Conservation (phyloP, 2,888 invertebrate genomes). For the Eupithecia pulchellata region DNA sequence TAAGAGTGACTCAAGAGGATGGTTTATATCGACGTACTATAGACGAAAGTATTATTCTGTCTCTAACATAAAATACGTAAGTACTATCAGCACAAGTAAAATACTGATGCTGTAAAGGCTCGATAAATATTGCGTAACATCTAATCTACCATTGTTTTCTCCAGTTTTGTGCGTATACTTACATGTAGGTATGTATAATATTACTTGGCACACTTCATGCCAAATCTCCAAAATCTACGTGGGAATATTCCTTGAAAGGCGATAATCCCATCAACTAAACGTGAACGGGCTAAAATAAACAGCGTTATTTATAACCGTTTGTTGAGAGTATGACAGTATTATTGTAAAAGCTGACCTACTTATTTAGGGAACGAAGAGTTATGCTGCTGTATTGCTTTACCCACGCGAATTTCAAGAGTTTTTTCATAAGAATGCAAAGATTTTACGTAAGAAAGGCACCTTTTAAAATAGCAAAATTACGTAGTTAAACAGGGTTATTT, state of each 20-base stretch:
- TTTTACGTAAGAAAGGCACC: too few relatives aligned
- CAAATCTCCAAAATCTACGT: slow-evolving; percentile 8
- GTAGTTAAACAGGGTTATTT: too few relatives aligned
- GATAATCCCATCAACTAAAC: slow-evolving; percentile 33
- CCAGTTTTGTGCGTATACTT: too few relatives aligned
- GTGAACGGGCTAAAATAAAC: slow-evolving; percentile 53
- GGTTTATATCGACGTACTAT: too few relatives aligned
- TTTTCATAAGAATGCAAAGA: background rate
- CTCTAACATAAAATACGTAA: too few relatives aligned
- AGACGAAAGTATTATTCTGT: too few relatives aligned
- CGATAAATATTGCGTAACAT: background rate
- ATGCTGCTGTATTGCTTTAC: background rate
- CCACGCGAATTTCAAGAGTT: background rate
- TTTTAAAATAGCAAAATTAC: background rate
- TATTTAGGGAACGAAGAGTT: background rate
- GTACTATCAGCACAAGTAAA: too few relatives aligned
- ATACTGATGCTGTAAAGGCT: background rate
- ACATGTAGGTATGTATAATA: background rate
- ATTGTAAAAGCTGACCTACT: slow-evolving; percentile 16
- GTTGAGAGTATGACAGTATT: slow-evolving; percentile 29
- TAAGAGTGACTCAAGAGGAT: too few relatives aligned
- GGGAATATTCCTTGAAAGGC: background rate
- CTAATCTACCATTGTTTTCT: background rate
- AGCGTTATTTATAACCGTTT: slow-evolving; percentile 48
- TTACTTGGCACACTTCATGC: background rate